Percentiles rank a stretch among this genome's conserved stretches.
Conservation (phyloP, 2,113 vertebrate genomes). For the Haliaeetus leucogaster region DNA sequence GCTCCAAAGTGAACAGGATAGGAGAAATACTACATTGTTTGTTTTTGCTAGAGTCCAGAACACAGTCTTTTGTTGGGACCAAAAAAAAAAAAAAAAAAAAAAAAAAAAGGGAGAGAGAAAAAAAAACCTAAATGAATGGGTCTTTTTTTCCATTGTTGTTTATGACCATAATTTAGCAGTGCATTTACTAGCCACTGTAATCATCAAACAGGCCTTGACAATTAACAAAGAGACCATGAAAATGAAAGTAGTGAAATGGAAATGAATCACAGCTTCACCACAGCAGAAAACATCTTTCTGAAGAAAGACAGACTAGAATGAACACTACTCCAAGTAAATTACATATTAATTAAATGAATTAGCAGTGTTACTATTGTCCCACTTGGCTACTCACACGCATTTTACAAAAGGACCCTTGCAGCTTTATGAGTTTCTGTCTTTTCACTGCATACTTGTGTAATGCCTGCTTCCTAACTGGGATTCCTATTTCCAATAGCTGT, state of each 20-base stretch:
- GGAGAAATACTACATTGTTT: neutral
- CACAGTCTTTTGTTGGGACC: neutral
- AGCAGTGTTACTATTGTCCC: constrained; percentile 53
- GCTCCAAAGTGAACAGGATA: neutral
- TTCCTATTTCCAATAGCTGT: neutral
- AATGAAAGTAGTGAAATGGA: constrained; percentile 61
- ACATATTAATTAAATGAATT: constrained; percentile 68
- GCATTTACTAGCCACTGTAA: constrained; percentile 58
- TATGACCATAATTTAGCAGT: constrained; percentile 58
- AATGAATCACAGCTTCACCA: constrained; percentile 62
- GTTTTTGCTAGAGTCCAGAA: neutral
- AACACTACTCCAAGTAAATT: constrained; percentile 50
- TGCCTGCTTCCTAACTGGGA: constrained; percentile 4
- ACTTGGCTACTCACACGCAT: constrained; percentile 35
- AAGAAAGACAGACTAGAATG: constrained; percentile 53
- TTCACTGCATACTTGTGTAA: neutral
- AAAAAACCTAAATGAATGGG: neutral
- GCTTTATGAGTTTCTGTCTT: constrained; percentile 33
- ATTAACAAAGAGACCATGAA: constrained; percentile 65
- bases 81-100: neutral
- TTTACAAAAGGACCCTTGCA: constrained; percentile 28
- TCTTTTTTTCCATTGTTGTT: constrained; percentile 27
- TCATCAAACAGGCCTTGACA: constrained; percentile 57
- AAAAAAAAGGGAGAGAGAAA: too few relatives aligned
- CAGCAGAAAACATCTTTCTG: constrained; percentile 61